Percentiles rank a stretch among this genome's conserved stretches.
These are phyloP conservation scores for Polyommatus iphigenia DNA, from an alignment of 2,888 invertebrate genomes.

Conservation along the genomic window DNA sequence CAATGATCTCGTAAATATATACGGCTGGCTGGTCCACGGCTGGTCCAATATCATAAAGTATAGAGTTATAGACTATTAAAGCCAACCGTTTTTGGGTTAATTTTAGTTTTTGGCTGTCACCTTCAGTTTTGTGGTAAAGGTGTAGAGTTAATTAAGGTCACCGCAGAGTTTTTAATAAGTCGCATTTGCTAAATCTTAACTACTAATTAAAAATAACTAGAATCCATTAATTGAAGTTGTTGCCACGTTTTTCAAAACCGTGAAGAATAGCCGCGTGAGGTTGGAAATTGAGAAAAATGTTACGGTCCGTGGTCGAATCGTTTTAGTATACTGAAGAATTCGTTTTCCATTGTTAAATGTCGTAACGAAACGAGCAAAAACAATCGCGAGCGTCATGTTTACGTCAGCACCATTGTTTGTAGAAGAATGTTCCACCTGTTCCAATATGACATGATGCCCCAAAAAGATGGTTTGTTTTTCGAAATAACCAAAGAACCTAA, in stretches of 20 bases:
- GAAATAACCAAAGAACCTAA: not conserved
- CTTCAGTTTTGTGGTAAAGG: not conserved
- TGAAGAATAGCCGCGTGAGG: not conserved
- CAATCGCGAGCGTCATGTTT: constrained; percentile 1
- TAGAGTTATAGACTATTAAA: not conserved
- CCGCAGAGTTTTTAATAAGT: not conserved
- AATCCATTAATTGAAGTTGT: not conserved
- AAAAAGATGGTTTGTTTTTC: not conserved
- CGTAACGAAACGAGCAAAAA: constrained; percentile 23
- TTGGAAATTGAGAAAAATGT: not conserved
- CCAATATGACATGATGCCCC: not conserved
- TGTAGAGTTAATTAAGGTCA: not conserved
- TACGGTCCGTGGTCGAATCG: not conserved
- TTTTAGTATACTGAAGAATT: constrained; percentile 6
- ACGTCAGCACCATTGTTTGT: constrained; percentile 22
- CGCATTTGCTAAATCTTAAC: not conserved
- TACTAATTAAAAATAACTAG: not conserved
- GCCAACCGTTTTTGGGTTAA: not conserved
- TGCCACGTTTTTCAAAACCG: constrained; percentile 1
- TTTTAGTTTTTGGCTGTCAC: not conserved
- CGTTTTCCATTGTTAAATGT: constrained; percentile 13
- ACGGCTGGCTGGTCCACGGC: not conserved
- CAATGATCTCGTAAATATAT: constrained; percentile 22
- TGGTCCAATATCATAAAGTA: not conserved
- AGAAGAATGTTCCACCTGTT: constrained; percentile 10